These are phyloP conservation scores for Tetramorium bicarinatum DNA, from an alignment of 2,888 invertebrate genomes.

Conservation along the genomic window DNA sequence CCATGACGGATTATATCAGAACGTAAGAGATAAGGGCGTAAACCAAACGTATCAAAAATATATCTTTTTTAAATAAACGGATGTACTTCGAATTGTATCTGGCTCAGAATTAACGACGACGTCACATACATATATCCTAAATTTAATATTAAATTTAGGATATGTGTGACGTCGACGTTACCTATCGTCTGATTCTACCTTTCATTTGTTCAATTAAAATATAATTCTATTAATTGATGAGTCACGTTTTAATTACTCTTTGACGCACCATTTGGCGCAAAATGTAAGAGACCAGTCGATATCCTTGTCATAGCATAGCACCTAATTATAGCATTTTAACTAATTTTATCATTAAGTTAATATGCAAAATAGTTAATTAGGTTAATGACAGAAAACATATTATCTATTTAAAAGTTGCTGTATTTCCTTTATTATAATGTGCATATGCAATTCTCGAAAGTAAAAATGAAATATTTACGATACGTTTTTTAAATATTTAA, in stretches of 20 bases:
- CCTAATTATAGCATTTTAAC: conserved; percentile 7
- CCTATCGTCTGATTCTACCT: background rate
- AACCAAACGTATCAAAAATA: background rate
- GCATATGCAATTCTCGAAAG: background rate
- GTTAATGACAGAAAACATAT: background rate
- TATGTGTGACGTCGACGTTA: no score
- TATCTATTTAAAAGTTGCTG: background rate
- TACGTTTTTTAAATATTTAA: background rate
- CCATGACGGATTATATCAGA: conserved; percentile 10
- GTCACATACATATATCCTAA: background rate
- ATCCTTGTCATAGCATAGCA: background rate
- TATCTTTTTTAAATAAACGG: conserved; percentile 9
- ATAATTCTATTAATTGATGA: background rate
- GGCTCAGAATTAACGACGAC: background rate
- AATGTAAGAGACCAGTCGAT: background rate
- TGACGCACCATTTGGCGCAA: background rate
- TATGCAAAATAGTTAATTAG: background rate
- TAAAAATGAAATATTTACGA: background rate
- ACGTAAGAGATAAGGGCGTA: background rate
- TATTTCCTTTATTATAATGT: background rate
- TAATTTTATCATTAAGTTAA: conserved; percentile 11
- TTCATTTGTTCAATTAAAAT: background rate
- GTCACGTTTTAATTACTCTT: background rate
- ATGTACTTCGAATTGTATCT: background rate
- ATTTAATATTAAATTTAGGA: conserved; percentile 14